Conservation (phyloP, 2,888 invertebrate species). For the Chloroclystis v-ata region DNA sequence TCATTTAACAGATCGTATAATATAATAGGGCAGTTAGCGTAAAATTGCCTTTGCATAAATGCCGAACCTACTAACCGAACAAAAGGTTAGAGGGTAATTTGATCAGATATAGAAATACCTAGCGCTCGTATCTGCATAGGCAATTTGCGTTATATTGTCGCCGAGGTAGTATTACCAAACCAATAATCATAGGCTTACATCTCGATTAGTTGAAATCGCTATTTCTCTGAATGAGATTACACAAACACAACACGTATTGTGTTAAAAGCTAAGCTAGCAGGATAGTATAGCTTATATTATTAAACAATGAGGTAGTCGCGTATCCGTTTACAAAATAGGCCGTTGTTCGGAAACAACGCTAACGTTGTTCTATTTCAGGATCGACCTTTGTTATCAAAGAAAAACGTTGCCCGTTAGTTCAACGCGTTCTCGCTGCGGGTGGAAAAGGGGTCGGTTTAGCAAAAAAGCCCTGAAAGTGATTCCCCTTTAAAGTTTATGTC, state of each 20-base stretch:
- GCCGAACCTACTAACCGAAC: constrained; percentile 17
- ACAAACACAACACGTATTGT: constrained; percentile 8
- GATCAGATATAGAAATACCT: constrained; percentile 19
- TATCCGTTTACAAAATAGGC: neutral
- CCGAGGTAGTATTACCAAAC: constrained; percentile 10
- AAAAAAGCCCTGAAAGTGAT: constrained; percentile 32
- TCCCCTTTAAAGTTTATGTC: constrained; percentile 33
- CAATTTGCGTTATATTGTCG: constrained; percentile 23
- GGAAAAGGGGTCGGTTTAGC: constrained; percentile 28
- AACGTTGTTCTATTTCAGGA: constrained; percentile 18
- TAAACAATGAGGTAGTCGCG: neutral
- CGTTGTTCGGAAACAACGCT: neutral
- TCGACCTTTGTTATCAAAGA: constrained; percentile 27
- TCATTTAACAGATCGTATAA: constrained; percentile 7
- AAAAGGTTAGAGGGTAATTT: constrained; percentile 19
- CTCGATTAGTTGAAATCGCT: constrained; percentile 21
- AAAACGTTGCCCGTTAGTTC: constrained; percentile 29
- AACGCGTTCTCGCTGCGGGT: constrained; percentile 28
- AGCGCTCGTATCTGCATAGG: constrained; percentile 12
- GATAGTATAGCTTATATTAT: constrained; percentile 1
- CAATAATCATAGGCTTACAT: constrained; percentile 23
- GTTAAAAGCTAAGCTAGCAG: neutral
- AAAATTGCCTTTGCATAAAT: constrained; percentile 12
- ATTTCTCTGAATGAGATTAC: constrained; percentile 14
- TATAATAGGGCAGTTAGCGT: constrained; percentile 3